These are phyloP conservation scores for Lasiurus borealis DNA, from an alignment of 2,113 vertebrate genomes.

Conservation along the genomic window DNA sequence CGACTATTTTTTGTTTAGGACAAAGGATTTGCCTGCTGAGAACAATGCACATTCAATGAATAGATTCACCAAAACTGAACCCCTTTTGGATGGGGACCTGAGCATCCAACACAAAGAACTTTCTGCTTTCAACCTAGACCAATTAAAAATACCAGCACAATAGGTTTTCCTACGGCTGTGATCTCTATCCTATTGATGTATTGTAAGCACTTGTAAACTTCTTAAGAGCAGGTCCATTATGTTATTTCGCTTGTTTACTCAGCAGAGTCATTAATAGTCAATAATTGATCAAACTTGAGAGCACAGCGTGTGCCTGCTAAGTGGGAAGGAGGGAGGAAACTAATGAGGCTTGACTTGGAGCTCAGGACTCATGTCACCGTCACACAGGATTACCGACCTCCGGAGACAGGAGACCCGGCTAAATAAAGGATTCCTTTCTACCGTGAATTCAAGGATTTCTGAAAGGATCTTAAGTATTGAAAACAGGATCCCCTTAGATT, in stretches of 20 bases:
- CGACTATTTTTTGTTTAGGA: not conserved
- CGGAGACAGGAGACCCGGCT: not conserved
- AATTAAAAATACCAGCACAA: not conserved
- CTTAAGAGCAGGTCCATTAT: not conserved
- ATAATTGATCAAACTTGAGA: not conserved
- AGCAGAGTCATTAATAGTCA: not conserved
- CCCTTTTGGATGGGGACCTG: not conserved
- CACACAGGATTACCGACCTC: not conserved
- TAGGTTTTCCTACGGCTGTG: not conserved
- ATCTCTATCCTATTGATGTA: accelerated
- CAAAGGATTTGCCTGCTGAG: not conserved
- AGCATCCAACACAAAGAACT: not conserved
- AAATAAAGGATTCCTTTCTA: accelerated
- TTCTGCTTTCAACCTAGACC: not conserved
- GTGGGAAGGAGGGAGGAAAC: not conserved
- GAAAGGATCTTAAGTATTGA: not conserved
- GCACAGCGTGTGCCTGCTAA: not conserved
- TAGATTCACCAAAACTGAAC: not conserved
- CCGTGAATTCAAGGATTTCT: accelerated
- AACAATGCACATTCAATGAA: not conserved
- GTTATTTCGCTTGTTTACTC: not conserved
- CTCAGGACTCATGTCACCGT: not conserved
- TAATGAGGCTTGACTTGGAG: not conserved
- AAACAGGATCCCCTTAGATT: not conserved
- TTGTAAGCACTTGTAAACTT: not conserved